Percentiles rank a stretch among this genome's conserved stretches.
phyloP scores from a whole-genome alignment of 2,888 invertebrate species.

The Macrophya alboannulata region DNA sequence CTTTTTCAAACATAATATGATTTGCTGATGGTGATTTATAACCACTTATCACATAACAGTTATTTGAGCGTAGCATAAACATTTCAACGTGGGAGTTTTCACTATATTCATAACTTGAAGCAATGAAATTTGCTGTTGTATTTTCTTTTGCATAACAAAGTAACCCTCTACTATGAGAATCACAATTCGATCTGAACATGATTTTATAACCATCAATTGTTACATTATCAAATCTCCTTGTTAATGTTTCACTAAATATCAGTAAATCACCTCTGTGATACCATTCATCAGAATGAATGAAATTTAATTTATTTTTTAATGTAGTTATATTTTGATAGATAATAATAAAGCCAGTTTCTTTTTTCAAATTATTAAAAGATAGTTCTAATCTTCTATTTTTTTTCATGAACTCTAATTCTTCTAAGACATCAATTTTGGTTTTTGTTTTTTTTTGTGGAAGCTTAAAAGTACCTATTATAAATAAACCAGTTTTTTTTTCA shows the following conservation, averaged over 20 bases:
- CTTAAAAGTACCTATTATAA: conserved; percentile 66
- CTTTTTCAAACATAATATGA: background rate
- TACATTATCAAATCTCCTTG: background rate
- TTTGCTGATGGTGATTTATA: conserved; percentile 54
- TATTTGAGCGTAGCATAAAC: conserved; percentile 14
- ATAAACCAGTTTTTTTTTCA: conserved; percentile 51
- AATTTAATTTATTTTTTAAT: conserved; percentile 30
- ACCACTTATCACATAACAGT: conserved; percentile 48
- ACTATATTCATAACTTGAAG: background rate
- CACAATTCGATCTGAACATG: conserved; percentile 7
- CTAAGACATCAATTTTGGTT: conserved; percentile 10
- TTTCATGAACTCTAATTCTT: conserved; percentile 37
- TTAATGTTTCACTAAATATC: conserved; percentile 35
- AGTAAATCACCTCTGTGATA: conserved; percentile 32
- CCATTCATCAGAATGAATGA: conserved; percentile 23
- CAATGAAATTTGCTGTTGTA: background rate
- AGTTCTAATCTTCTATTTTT: conserved; percentile 12
- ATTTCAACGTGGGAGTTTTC: conserved; percentile 19
- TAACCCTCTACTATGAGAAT: background rate
- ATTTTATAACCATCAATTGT: conserved; percentile 28
- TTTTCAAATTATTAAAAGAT: conserved; percentile 40
- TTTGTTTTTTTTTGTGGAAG: conserved; percentile 33
- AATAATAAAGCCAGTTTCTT: conserved; percentile 39
- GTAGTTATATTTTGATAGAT: conserved; percentile 52
- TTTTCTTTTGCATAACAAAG: conserved; percentile 46